Evolutionary conservation across 2,113 vertebrate genomes (phyloP).

Genomic region (Megaceryle torquata): DNA sequence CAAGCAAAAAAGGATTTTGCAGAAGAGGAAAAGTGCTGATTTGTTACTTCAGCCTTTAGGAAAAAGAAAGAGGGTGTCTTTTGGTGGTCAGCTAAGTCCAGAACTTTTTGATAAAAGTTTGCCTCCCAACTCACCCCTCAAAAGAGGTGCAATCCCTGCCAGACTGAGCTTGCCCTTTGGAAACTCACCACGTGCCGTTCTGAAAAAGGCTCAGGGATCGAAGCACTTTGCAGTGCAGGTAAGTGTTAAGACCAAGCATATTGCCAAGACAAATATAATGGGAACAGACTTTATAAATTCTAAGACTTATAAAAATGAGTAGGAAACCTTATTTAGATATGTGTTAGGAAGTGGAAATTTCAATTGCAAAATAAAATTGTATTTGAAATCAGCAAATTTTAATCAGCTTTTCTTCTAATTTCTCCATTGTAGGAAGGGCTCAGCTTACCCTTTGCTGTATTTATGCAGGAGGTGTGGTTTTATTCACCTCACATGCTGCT

Average conservation of each 20-base stretch:
- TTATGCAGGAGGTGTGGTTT: not conserved
- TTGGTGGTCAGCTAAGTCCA: conserved; percentile 83
- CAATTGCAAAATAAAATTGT: not conserved
- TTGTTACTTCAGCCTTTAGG: not conserved
- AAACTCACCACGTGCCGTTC: conserved; percentile 68
- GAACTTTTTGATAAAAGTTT: conserved; percentile 89
- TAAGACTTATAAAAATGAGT: not conserved
- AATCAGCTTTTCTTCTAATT: not conserved
- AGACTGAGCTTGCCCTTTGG: conserved; percentile 63
- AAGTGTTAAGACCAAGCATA: not conserved
- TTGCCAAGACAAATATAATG: not conserved
- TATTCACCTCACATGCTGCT: fast-evolving
- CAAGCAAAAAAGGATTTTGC: not conserved
- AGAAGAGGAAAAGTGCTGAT: conserved; percentile 72
- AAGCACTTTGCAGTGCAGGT: conserved; percentile 65
- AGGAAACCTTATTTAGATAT: not conserved
- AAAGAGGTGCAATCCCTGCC: conserved; percentile 79
- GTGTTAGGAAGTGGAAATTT: not conserved
- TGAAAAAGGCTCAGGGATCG: conserved; percentile 72
- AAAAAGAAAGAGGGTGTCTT: conserved; percentile 87
- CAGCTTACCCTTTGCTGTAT: not conserved
- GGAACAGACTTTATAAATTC: not conserved
- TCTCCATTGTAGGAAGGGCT: not conserved
- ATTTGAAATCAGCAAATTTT: not conserved
- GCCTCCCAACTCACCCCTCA: conserved; percentile 85